Percentiles rank a stretch among this genome's conserved stretches.
phyloP scores from a whole-genome alignment of 2,888 invertebrate genomes.

The Melipona bicolor region DNA sequence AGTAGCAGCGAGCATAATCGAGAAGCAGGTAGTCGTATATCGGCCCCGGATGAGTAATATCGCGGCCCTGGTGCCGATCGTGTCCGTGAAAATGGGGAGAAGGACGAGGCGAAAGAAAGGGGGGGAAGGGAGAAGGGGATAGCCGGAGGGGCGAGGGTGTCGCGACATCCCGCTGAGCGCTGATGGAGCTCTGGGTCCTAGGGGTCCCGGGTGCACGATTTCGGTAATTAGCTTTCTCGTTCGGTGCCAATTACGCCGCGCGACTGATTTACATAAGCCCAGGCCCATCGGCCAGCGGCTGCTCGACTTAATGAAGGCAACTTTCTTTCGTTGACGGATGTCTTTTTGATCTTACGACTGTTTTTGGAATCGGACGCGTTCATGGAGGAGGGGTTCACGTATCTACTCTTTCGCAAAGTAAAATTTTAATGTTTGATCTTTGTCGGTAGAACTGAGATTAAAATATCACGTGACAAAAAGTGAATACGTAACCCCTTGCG shows the following conservation, averaged over 20 bases:
- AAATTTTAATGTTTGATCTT: no score
- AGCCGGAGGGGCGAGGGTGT: conserved; percentile 71
- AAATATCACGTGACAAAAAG: no score
- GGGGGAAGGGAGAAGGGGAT: conserved; percentile 13
- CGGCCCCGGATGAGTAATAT: conserved; percentile 74
- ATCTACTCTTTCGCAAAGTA: no score
- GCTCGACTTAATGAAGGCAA: conserved; percentile 72
- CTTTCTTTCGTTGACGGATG: conserved; percentile 61
- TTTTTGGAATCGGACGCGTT: no score
- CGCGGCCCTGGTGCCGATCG: conserved; percentile 67
- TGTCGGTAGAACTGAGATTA: no score
- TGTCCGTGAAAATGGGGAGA: conserved; percentile 60
- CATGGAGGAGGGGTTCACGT: no score
- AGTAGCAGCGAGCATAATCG: conserved; percentile 69
- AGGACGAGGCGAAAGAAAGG: conserved; percentile 6
- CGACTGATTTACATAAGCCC: conserved; percentile 81
- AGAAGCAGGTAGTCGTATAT: conserved; percentile 74
- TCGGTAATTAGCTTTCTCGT: conserved; percentile 82
- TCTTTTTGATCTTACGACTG: conserved; percentile 13
- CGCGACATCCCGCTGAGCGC: conserved; percentile 76
- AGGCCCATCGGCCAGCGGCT: conserved; percentile 36
- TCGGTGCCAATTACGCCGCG: conserved; percentile 80
- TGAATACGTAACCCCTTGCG: no score
- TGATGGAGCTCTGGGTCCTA: conserved; percentile 75
- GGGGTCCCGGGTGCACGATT: conserved; percentile 75